Conservation (phyloP, 2,888 invertebrate genomes). For the Amphipoea oculea region DNA sequence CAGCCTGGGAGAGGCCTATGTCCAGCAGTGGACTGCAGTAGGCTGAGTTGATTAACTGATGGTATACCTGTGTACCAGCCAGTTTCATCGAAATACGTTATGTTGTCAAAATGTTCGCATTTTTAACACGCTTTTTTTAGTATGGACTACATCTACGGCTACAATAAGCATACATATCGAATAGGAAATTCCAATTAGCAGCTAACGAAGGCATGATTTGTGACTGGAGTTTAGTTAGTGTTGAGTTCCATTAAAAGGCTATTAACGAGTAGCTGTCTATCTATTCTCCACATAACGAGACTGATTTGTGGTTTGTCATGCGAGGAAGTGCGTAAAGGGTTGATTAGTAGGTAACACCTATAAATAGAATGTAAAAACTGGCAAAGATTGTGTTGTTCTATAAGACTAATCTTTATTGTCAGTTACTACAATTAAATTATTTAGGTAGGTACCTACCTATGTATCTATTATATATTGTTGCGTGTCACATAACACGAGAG, state of each 20-base stretch:
- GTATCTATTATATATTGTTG: not conserved
- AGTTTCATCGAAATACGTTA: not conserved
- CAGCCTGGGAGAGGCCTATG: no score
- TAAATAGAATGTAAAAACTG: not conserved
- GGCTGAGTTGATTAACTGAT: no score
- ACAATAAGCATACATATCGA: not conserved
- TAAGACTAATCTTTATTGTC: not conserved
- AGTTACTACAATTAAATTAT: not conserved
- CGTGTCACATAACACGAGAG: not conserved
- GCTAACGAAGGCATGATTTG: constrained; percentile 43
- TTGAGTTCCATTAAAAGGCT: constrained; percentile 15
- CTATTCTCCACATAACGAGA: not conserved
- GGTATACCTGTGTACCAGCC: not conserved
- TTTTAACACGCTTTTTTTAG: not conserved
- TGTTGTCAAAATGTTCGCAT: not conserved
- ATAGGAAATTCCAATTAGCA: constrained; percentile 37
- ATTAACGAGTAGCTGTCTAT: constrained; percentile 4
- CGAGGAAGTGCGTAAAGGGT: not conserved
- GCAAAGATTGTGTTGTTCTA: not conserved
- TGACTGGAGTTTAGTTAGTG: constrained; percentile 30
- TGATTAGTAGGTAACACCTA: not conserved
- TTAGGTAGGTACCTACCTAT: no score
- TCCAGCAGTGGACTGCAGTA: no score
- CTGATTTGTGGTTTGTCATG: not conserved
- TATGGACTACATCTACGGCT: not conserved